A percentile compares a stretch with the other conserved stretches of the same genome.
Conservation (phyloP, 2,888 invertebrate species). For the Drosophila flavopinicola region DNA sequence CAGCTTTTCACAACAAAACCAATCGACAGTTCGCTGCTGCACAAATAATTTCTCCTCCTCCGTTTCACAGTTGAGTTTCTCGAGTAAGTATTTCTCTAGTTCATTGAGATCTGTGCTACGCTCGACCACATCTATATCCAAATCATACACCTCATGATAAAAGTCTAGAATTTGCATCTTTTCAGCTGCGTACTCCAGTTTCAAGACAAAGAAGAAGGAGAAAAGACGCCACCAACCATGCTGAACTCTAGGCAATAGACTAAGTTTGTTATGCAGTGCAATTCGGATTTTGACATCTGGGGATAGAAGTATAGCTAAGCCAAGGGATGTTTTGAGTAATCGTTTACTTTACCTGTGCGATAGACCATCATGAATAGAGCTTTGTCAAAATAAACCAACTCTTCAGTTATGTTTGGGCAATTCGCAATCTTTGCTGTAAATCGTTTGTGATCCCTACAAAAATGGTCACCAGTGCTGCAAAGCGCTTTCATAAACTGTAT, state of each 20-base stretch:
- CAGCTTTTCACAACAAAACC: constrained; percentile 27
- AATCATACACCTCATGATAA: constrained; percentile 30
- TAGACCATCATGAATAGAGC: constrained; percentile 27
- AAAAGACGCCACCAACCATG: constrained; percentile 64
- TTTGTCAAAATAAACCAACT: constrained; percentile 40
- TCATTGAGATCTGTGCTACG: constrained; percentile 2
- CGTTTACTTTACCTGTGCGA: constrained; percentile 28
- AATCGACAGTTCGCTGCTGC: constrained; percentile 44
- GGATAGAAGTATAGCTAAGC: not conserved
- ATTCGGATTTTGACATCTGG: constrained; percentile 32
- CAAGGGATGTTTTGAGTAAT: not conserved
- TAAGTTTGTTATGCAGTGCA: constrained; percentile 38
- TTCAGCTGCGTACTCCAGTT: constrained; percentile 27
- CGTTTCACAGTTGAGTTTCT: constrained; percentile 24
- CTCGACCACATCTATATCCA: constrained; percentile 34
- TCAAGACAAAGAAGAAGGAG: constrained; percentile 41
- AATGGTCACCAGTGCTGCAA: constrained; percentile 50
- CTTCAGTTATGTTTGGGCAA: constrained; percentile 32
- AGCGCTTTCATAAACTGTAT: constrained; percentile 66
- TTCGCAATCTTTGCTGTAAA: constrained; percentile 30
- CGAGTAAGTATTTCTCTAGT: constrained; percentile 17
- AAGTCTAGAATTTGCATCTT: constrained; percentile 27
- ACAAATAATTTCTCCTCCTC: constrained; percentile 46
- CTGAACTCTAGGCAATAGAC: constrained; percentile 30
- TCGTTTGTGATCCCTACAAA: constrained; percentile 36